Evolutionary conservation across 2,797 vertebrate species (phyloP).

Genomic region (Toxotes lorentzi): DNA sequence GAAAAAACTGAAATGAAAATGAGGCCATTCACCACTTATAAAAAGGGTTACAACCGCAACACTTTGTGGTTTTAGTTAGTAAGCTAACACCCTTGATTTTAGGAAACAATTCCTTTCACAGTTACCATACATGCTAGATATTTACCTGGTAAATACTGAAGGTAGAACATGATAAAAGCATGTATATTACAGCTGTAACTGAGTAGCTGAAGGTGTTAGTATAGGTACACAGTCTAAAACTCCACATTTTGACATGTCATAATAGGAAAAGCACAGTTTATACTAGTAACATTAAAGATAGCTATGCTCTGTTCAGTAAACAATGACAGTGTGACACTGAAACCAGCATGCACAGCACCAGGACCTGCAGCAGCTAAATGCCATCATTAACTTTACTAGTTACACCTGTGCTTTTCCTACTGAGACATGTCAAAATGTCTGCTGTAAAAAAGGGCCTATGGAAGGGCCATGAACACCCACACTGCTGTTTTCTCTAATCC

Average conservation of each 20-base stretch:
- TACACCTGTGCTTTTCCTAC: neutral
- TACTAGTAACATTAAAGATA: neutral
- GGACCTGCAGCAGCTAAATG: neutral
- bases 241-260: neutral
- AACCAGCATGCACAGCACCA: neutral
- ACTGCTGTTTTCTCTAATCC: neutral
- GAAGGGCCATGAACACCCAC: neutral
- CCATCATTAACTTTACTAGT: neutral
- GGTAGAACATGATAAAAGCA: neutral
- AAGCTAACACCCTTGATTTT: neutral
- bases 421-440: neutral
- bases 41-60: neutral
- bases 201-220: neutral
- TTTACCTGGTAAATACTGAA: neutral
- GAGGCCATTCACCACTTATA: neutral
- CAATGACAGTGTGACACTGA: neutral
- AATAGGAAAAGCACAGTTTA: neutral
- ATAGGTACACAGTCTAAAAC: neutral
- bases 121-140: neutral
- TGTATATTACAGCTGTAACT: neutral
- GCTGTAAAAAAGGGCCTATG: neutral
- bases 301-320: neutral
- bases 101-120: neutral
- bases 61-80: neutral
- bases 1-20: neutral